Percentiles rank a stretch among this genome's conserved stretches.
phyloP scores from a whole-genome alignment of 2,888 invertebrate genomes.

The Chloromyia formosa region DNA sequence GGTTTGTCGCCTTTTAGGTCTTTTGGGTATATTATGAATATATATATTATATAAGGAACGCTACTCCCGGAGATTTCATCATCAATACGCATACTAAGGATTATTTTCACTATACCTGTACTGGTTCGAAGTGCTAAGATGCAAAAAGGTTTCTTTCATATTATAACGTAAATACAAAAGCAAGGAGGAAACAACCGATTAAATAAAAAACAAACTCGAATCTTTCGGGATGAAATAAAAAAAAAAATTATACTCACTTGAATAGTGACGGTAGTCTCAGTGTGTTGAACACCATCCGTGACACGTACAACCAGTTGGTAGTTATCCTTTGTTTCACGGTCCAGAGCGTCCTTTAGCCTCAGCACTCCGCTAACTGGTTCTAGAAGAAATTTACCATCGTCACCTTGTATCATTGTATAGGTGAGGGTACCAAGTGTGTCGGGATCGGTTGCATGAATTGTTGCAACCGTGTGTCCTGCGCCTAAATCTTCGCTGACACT shows the following conservation, averaged over 20 bases:
- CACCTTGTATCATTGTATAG: conserved; percentile 76
- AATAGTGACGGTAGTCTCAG: conserved; percentile 79
- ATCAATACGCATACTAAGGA: not conserved
- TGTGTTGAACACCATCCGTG: conserved; percentile 87
- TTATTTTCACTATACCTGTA: not conserved
- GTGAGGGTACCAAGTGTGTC: conserved; percentile 82
- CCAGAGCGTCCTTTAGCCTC: conserved; percentile 79
- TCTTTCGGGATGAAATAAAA: conserved; percentile 34
- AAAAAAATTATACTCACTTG: conserved; percentile 69
- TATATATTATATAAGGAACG: no score
- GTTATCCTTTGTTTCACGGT: conserved; percentile 81
- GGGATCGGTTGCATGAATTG: conserved; percentile 82
- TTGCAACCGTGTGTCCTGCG: conserved; percentile 80
- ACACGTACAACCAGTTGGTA: conserved; percentile 85
- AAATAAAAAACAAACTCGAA: conserved; percentile 21
- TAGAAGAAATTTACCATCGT: conserved; percentile 75
- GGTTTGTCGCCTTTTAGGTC: no score
- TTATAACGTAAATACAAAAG: no score
- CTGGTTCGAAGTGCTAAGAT: conserved; percentile 35
- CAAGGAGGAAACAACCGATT: not conserved
- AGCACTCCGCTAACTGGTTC: conserved; percentile 78
- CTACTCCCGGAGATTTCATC: not conserved
- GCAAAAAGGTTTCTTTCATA: conserved; percentile 14
- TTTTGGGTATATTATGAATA: no score
- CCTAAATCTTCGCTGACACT: conserved; percentile 86